Conservation (phyloP, 2,888 invertebrate genomes). For the Tipula lateralis region DNA sequence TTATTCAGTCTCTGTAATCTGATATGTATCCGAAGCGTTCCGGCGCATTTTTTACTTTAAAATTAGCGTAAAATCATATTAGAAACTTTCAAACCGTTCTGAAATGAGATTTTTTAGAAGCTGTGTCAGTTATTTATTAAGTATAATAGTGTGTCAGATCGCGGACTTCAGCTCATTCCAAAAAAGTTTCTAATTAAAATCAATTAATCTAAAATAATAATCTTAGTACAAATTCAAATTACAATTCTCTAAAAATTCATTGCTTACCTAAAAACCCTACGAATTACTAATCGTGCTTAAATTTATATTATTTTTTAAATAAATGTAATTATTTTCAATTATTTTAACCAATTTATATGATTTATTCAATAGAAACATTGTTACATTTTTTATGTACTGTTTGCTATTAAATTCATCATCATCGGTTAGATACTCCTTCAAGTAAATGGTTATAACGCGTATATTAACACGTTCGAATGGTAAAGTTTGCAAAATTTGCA, state of each 20-base stretch:
- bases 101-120: not conserved
- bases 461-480: conserved; percentile 48
- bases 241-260: conserved; percentile 20
- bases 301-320: conserved; percentile 33
- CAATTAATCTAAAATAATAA: not conserved
- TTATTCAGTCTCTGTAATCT: conserved; percentile 6
- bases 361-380: conserved; percentile 48
- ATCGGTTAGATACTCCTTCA: conserved; percentile 36
- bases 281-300: not conserved
- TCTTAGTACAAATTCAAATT: conserved; percentile 19
- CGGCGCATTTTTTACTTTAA: not conserved
- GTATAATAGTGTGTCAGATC: not conserved
- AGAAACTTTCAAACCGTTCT: not conserved
- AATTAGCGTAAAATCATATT: not conserved
- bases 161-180: not conserved
- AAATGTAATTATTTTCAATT: conserved; percentile 48
- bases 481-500: conserved; percentile 49
- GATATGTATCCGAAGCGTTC: not conserved
- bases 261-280: not conserved
- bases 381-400: conserved; percentile 45
- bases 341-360: conserved; percentile 47
- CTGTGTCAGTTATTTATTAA: not conserved
- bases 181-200: not conserved
- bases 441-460: conserved; percentile 48
- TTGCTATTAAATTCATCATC: conserved; percentile 33